Evolutionary conservation across 2,888 invertebrate species (phyloP), one percentile per base, ranked within the genome.

Genomic region (Melangyna quadrimaculata): DNA sequence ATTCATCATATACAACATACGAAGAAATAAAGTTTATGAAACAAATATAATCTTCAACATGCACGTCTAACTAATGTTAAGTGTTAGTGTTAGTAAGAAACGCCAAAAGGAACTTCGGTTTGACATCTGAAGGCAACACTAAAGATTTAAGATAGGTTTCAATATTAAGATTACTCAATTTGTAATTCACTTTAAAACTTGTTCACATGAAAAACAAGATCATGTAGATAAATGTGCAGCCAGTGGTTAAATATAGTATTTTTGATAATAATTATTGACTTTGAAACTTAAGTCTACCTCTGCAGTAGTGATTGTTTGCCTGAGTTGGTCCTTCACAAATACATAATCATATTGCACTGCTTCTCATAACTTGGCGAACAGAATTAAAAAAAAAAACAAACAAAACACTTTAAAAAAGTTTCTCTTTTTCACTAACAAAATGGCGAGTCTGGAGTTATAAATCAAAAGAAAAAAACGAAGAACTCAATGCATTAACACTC

Each of bases 391-490:
- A 2, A 65, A 14, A 6, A 65, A 37, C 29, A 48, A n/a, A 65
- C n/a, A 65, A 65, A 29, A 1, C 6, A 24, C 12, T 51, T 24
- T 2, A n/a, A 69, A 51, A 69, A 78, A 78, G 70, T 78, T 78
- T 83, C 79, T 78, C 83, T 83, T 78, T 78, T 51, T 74, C 32
- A 70, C 45, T 29, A 74, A 73, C 63, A 83, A 83, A 83, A 78
- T 70, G 78, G 78, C 73, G 19, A 45, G 7, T 69, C 27, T 14
- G 29, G 12, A 63, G 29, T 45, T 70, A 48, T 27, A 22, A 57
- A n/a, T 24, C 9, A 45, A 53, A 35, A 59, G 14, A 22, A 8
- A 51, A 65, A 63, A 63, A 71, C n/a, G n/a, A 70, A 81, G 65
- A 82, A 59, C 59, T 78, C 45, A 72, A 72, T 45, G 61, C 63